Base-by-base conservation (phyloP, 2,797 vertebrate species). In the Lycodopsis pacificus region DNA sequence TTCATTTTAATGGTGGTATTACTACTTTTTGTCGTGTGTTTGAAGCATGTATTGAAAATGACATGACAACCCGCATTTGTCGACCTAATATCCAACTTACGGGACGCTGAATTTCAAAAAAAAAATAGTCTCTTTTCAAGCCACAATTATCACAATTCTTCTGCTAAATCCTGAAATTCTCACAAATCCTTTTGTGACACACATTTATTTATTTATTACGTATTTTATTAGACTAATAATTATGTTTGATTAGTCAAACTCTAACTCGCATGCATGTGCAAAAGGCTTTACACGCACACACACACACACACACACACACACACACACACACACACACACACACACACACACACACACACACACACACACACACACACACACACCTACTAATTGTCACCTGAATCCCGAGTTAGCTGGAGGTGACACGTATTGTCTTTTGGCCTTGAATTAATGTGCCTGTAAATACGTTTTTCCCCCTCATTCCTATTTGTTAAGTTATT, bases 401-500 rank as follows among this genome's bases (percentile, higher is more conserved):
- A 87, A 86, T 84, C 82, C 88, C 44, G 62, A 65, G 74, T 82
- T 85, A 87, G 86, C 86, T 81, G 89, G 86, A 90, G 88, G 91
- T 92, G 90, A 88, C 86, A 84, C 17, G 77, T 80, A 91, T 94
- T 92, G 90, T 94, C 90, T 93, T 86, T 85, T 71, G 88, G 86
- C 84, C 88, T 88, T 90, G 88, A 91, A 88, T 92, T 84, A 88
- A 91, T 89, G 90, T 80, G 86, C 81, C 87, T 91, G 90, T 92
- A 92, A 91, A 93, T 92, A 90, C 56, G 68, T 77, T 80, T 76
- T 77, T 62, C 72, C 72, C 46, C 82, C 79, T 73, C 82, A 68
- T 86, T 86, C 83, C 88, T 92, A 86, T 92, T 93, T 91, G 91
- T 93, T 93, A 92, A 94, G 92, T 93, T 94, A 93, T 94, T 93